Evolutionary conservation across 2,797 vertebrate species (phyloP).

Genomic region (Oryzias sinensis): DNA sequence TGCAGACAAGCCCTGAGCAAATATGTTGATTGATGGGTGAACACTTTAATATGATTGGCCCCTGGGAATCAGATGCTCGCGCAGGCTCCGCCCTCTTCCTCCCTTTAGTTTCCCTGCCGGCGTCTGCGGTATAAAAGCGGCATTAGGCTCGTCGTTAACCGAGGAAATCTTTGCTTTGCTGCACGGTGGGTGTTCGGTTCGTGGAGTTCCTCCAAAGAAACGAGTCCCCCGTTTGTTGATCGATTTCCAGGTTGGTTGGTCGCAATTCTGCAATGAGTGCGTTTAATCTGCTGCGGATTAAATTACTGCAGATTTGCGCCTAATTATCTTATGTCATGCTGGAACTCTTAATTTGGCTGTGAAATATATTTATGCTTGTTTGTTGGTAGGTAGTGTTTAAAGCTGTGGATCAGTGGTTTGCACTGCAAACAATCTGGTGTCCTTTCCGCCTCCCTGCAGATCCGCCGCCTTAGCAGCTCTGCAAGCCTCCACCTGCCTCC

Average conservation of each 20-base stretch:
- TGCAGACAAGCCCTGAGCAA: slow-evolving; percentile 14
- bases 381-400: slow-evolving; percentile 26
- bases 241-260: too few species aligned
- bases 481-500: slow-evolving; percentile 54
- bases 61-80: slow-evolving; percentile 54
- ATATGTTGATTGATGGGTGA: slow-evolving; percentile 30
- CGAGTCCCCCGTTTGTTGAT: too few species aligned
- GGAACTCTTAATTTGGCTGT: too few species aligned
- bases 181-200: slow-evolving; percentile 42
- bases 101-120: slow-evolving; percentile 22
- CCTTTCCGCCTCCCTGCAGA: slow-evolving; percentile 3
- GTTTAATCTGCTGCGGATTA: too few species aligned
- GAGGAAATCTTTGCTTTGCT: slow-evolving; percentile 52
- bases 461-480: slow-evolving; percentile 24
- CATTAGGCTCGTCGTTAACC: accelerated
- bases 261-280: too few species aligned
- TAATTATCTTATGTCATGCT: too few species aligned
- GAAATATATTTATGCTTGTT: too few species aligned
- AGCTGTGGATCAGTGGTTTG: neutral
- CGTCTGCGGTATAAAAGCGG: slow-evolving; percentile 52
- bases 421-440: neutral
- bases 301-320: too few species aligned
- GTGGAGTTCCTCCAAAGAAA: neutral
- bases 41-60: slow-evolving; percentile 43
- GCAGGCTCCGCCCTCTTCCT: slow-evolving; percentile 8